Conservation (phyloP, 2,797 vertebrate species). For the Phataginus tetradactyla region DNA sequence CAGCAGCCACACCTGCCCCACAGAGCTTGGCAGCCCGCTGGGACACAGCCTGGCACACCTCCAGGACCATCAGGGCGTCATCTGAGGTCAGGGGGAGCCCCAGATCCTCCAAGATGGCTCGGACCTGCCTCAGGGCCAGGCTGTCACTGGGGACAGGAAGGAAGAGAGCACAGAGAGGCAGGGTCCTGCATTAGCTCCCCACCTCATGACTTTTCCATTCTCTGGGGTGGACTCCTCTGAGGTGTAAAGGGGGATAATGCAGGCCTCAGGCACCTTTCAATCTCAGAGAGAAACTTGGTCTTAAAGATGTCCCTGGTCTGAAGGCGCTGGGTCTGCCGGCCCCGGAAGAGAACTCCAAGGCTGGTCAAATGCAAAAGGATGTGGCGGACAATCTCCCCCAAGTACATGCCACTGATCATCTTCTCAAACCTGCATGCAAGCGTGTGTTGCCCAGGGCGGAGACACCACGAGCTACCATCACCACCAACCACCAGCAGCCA, state of each 20-base stretch:
- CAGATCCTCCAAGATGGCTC: conserved; percentile 79
- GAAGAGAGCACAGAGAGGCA: background rate
- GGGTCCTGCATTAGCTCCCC: background rate
- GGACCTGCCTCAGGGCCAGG: conserved; percentile 81
- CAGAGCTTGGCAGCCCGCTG: conserved; percentile 85
- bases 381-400: conserved; percentile 87
- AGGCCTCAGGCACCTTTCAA: conserved; percentile 83
- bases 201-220: background rate
- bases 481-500: background rate
- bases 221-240: background rate
- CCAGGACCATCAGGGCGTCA: conserved; percentile 83
- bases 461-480: background rate
- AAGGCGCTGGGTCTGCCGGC: conserved; percentile 77
- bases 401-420: conserved; percentile 89
- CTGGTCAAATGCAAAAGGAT: conserved; percentile 84
- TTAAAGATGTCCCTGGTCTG: conserved; percentile 85
- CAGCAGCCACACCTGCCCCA: conserved; percentile 84
- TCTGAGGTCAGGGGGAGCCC: conserved; percentile 82
- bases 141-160: conserved; percentile 74
- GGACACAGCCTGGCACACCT: conserved; percentile 86
- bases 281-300: conserved; percentile 87
- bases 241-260: background rate
- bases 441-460: background rate
- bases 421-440: conserved; percentile 86
- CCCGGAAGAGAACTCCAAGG: conserved; percentile 81